Evolutionary conservation across 92 coral and sea anemone species (phyloP).

Genomic region (Phenganax marumi): DNA sequence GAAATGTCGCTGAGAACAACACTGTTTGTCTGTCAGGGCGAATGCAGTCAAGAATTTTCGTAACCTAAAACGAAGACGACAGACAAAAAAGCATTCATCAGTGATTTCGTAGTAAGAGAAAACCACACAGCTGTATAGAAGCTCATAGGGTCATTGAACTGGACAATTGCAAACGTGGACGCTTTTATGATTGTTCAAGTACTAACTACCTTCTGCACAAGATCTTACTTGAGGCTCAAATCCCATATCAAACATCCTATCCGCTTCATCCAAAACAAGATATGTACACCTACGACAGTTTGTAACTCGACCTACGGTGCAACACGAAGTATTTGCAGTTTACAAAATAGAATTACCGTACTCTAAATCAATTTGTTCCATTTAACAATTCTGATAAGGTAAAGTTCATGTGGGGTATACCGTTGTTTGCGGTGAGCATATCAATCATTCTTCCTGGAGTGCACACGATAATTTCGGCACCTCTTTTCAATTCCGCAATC

Average conservation of each 20-base stretch:
- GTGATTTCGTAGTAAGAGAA: background rate
- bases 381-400: no score
- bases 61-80: slow-evolving; percentile 62
- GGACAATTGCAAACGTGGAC: no score
- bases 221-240: slow-evolving; percentile 92
- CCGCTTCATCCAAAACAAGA: slow-evolving; percentile 95
- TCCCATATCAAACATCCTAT: slow-evolving; percentile 99
- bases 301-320: slow-evolving; percentile 81
- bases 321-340: background rate
- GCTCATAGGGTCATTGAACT: background rate
- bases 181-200: background rate
- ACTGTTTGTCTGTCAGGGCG: slow-evolving; percentile 95
- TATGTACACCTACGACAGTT: slow-evolving; percentile 97
- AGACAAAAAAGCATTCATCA: background rate
- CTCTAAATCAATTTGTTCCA: no score
- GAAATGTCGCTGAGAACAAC: slow-evolving; percentile 95
- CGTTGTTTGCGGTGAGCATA: slow-evolving; percentile 96
- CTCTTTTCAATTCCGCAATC: slow-evolving; percentile 98
- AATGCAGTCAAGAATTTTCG: slow-evolving; percentile 89
- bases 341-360: no score
- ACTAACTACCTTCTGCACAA: slow-evolving; percentile 31
- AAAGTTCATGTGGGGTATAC: slow-evolving; percentile 32
- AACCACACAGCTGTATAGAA: background rate
- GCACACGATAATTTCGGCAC: slow-evolving; percentile 96
- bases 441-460: slow-evolving; percentile 99